Base-by-base conservation (phyloP, 1,140 invertebrate genomes). In the Anastrepha obliqua region DNA sequence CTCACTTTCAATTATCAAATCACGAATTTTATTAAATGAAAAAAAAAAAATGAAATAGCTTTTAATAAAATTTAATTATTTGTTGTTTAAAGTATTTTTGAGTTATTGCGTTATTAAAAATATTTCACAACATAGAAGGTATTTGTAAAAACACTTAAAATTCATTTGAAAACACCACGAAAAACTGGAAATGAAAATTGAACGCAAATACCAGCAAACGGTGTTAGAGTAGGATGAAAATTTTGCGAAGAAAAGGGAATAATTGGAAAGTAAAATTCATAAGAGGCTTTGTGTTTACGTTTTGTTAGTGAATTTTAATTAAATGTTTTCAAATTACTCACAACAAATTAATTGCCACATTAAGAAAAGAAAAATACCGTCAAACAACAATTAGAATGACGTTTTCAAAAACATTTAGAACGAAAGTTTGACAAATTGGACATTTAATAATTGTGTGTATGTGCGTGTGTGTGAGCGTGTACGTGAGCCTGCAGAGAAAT, bases 371-470 rank as follows among this genome's bases (percentile, higher is more conserved):
- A 91, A 88, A 86, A 88, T 87, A 89, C 70, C 39, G 87, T 90
- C 60, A 91, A 91, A 91, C 91, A 91, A 91, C 90, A 90, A 91
- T 90, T 88, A 90, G 88, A 91, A 90, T 89, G 89, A 89, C 91
- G 90, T 90, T 62, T 89, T 88, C 91, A 89, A 90, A 90, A 88
- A 89, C 90, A 88, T 88, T 60, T 86, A 64, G 87, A 89, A 74
- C 86, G 74, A 78, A 59, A 70, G 7, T 87, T 81, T 47, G 47
- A 81, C 15, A 81, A 51, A 81, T 47, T 81, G 74, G 47, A 55
- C 47, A 81, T 81, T 81, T 81, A 58, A n/a, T 55, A 47, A 44
- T 17, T 17, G 5, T 74, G 11, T 74, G 8, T 29, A 65, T 74
- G 47, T 55, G 29, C n/a, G 51, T 55, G 47, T 81, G 9, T 2